Percentiles rank a stretch among this genome's conserved stretches.
Evolutionary conservation across 1,140 invertebrate genomes (phyloP).

Genomic region (Drosophila simulans): DNA sequence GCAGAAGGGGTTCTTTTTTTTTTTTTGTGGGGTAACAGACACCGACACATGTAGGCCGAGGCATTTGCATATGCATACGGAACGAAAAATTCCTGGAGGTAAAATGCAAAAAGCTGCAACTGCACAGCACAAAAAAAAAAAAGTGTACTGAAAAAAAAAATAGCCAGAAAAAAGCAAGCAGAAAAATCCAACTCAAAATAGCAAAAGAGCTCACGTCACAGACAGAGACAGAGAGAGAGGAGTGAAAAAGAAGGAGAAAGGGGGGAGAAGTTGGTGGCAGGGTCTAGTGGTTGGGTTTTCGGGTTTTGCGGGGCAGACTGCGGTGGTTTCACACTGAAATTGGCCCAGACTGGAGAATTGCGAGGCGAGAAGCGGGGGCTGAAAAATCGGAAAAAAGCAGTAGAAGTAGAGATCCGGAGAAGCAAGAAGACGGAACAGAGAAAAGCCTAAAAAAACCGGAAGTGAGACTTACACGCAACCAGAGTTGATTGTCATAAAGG

Average conservation of each 20-base stretch:
- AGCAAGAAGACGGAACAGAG: neutral
- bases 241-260: neutral
- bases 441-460: conserved; percentile 7
- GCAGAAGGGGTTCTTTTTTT: too few species aligned
- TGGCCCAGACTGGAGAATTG: conserved; percentile 17
- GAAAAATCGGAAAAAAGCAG: neutral
- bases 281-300: conserved; percentile 20
- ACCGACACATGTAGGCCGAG: conserved; percentile 77
- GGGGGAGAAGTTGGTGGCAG: too few species aligned
- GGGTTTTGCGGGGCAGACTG: conserved; percentile 36
- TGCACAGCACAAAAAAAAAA: conserved; percentile 37
- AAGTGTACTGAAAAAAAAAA: conserved; percentile 9
- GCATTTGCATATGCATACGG: conserved; percentile 76
- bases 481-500: conserved; percentile 20
- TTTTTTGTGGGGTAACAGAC: conserved; percentile 34
- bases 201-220: conserved; percentile 57
- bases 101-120: conserved; percentile 69
- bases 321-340: conserved; percentile 31
- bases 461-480: conserved; percentile 19
- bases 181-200: conserved; percentile 39
- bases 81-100: conserved; percentile 53
- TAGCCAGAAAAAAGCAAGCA: conserved; percentile 7
- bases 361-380: neutral
- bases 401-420: neutral
- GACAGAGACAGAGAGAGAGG: conserved; percentile 24